Percentiles rank a stretch among this genome's conserved stretches.
Evolutionary conservation across 2,888 invertebrate genomes (phyloP).

Genomic region (Morinoia aosen): DNA sequence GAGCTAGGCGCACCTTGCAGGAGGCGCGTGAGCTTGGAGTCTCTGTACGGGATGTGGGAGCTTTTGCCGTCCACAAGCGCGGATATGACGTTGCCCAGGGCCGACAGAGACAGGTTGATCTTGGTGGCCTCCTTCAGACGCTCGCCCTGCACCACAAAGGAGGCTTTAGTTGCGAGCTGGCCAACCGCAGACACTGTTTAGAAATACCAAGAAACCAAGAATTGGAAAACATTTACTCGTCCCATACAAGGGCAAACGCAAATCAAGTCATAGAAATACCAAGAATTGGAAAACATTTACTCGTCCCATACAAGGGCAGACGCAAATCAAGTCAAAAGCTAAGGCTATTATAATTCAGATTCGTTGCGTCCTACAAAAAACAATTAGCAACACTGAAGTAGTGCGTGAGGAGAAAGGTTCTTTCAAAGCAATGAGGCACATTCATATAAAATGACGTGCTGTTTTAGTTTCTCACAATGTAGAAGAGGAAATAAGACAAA

Average conservation of each 20-base stretch:
- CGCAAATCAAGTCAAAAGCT: no score
- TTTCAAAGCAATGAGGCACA: neutral
- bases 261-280: no score
- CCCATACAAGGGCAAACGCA: no score
- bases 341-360: no score
- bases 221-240: no score
- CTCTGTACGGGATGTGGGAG: constrained; percentile 96
- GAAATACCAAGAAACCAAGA: no score
- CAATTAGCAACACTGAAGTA: no score
- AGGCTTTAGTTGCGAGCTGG: neutral
- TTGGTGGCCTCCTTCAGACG: constrained; percentile 95
- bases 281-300: no score
- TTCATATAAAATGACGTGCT: neutral
- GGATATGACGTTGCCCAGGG: constrained; percentile 98
- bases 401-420: no score
- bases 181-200: no score
- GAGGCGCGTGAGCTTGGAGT: constrained; percentile 95
- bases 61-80: constrained; percentile 91
- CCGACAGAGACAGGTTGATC: constrained; percentile 95
- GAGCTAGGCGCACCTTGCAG: constrained; percentile 78
- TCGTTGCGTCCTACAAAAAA: no score
- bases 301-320: no score
- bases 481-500: neutral
- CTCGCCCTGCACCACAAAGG: constrained; percentile 77
- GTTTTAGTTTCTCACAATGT: neutral